Evolutionary conservation across 2,888 invertebrate species (phyloP).

Genomic region (Drosophila kanekoi): DNA sequence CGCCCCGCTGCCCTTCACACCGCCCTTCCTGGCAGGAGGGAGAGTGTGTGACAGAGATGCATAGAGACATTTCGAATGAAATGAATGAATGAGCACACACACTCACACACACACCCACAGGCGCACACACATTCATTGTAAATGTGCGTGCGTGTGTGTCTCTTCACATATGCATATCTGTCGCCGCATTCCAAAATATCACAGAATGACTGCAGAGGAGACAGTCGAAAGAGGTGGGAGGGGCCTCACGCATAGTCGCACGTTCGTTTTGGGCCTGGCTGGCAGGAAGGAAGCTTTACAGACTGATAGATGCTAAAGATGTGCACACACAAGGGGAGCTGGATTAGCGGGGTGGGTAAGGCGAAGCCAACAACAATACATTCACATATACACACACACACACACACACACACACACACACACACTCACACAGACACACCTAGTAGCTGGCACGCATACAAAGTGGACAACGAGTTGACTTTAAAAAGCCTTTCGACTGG

Average conservation of each 20-base stretch:
- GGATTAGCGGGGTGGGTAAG: not conserved
- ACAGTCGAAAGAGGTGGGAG: not conserved
- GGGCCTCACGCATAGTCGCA: conserved; percentile 68
- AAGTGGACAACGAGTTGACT: conserved; percentile 74
- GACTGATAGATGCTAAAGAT: conserved; percentile 79
- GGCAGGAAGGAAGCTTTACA: conserved; percentile 78
- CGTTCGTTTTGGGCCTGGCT: conserved; percentile 55
- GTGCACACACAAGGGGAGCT: conserved; percentile 38
- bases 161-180: conserved; percentile 75
- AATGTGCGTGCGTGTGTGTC: conserved; percentile 15
- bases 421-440: not conserved
- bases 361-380: conserved; percentile 10
- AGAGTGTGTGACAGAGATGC: conserved; percentile 33
- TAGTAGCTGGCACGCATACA: conserved; percentile 70
- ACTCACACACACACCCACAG: conserved; percentile 13
- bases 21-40: not conserved
- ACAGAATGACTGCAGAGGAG: conserved; percentile 21
- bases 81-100: conserved; percentile 74
- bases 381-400: conserved; percentile 16
- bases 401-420: conserved; percentile 16
- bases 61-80: conserved; percentile 60
- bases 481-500: conserved; percentile 63
- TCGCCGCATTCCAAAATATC: conserved; percentile 77
- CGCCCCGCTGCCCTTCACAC: conserved; percentile 38
- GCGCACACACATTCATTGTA: conserved; percentile 30